Base-by-base conservation (phyloP, 2,113 vertebrate genomes). In the Centropus bengalensis region DNA sequence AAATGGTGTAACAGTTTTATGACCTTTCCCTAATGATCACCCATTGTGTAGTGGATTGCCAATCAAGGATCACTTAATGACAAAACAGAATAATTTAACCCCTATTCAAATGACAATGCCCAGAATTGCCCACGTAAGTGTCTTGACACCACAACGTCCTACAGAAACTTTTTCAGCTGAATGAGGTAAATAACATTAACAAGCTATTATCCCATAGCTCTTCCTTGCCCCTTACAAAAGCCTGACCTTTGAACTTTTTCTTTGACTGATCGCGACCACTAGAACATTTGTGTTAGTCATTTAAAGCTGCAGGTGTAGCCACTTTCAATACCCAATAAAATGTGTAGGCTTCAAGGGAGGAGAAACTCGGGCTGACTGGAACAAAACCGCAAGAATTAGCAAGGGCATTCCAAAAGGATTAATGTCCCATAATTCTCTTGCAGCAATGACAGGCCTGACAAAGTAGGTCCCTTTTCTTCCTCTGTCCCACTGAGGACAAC, bases 301-400 rank as follows among this genome's bases (percentile, higher is more conserved):
- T 98, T 98, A 98, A 98, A 98, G 96, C 98, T 52, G 98, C 99
- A 99, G 99, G 98, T 99, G 99, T 98, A 98, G 97, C 98, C 98
- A 95, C 97, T 98, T 98, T 98, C 97, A 97, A 98, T 94, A 87
- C 96, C 97, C 97, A 96, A 98, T 98, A 98, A 99, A 99, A 97
- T 20, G 96, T 78, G 91, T 75, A 67, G 94, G 92, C 89, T 90
- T 89, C 81, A 5, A 88, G 89, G 81, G 91, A 91, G 84, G 86
- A 88, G 81, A 95, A 93, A 94, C 86, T 38, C 60, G 22, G 82
- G 94, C 67, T 86, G 59, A 0, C 22, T 23, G 26, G 38, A 81
- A 83, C 82, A 69, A 91, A 94, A 44, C 49, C 5, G 4, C 60
- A n/a, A 52, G 92, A 96, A 95, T 89, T 77, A 94, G 93, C 73